A percentile compares a stretch with the other conserved stretches of the same genome.
These are phyloP conservation scores for Melanotaenia pygmaea DNA, from an alignment of 2,797 vertebrate species.

Conservation along the genomic window DNA sequence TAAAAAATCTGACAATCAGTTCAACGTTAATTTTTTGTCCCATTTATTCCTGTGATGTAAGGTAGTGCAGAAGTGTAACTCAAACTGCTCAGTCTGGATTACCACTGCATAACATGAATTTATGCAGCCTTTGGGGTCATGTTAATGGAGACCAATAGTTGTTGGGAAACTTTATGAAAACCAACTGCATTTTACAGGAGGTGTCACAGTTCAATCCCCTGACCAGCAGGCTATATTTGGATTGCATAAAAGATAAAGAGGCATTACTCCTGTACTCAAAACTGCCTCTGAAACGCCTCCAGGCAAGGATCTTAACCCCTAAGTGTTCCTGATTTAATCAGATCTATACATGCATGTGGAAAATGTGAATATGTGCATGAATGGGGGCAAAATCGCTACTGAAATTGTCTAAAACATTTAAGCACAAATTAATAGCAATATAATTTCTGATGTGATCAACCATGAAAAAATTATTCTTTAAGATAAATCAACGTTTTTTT, in stretches of 20 bases:
- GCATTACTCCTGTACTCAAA: background rate
- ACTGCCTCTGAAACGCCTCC: slow-evolving; percentile 2
- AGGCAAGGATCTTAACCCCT: slow-evolving; percentile 11
- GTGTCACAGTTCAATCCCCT: background rate
- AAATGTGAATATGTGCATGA: background rate
- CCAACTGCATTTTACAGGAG: slow-evolving; percentile 14
- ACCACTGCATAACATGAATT: slow-evolving; percentile 8
- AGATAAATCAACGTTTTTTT: background rate
- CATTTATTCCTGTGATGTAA: slow-evolving; percentile 5
- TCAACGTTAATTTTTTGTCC: no score
- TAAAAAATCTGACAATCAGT: slow-evolving; percentile 5
- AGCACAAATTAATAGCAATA: background rate
- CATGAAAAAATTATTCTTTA: background rate
- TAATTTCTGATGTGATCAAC: background rate
- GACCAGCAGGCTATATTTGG: slow-evolving; percentile 2
- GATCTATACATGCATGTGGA: slow-evolving; percentile 1
- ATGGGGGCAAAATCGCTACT: background rate
- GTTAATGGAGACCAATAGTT: slow-evolving; percentile 26
- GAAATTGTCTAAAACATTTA: background rate
- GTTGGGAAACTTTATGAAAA: background rate
- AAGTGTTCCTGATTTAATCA: slow-evolving; percentile 1
- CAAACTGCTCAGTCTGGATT: slow-evolving; percentile 7
- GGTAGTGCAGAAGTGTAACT: slow-evolving; percentile 10
- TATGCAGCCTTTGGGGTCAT: slow-evolving; percentile 20
- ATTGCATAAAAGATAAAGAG: background rate